Base-by-base conservation (phyloP, 1,140 invertebrate species). In the Hylaeus anthracinus region DNA sequence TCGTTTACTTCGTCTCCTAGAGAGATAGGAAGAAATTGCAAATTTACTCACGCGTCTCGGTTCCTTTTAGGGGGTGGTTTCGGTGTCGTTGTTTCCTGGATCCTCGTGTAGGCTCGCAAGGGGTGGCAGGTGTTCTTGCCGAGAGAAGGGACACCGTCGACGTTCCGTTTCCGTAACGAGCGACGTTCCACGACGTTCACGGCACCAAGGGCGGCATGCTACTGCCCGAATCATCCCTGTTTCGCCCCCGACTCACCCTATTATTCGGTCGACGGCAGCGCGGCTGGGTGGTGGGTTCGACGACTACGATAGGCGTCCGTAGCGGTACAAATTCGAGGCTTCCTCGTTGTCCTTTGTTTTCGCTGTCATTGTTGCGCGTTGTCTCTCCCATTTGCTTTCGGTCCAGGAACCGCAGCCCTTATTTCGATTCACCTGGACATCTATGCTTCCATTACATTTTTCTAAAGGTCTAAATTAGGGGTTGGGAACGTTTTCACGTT, bases 151-250 rank as follows among this genome's bases (percentile, higher is more conserved):
- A 78, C 43, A 65, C 41, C 53, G 61, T 56, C 10, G 39, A 72
- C 43, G 14, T 72, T 66, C 9, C 71, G 48, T 26, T n/a, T 51
- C 2, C 76, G 56, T 15, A 43, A 51, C 58, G 43, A 69, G 26
- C 12, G 61, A 26, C n/a, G 55, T 60, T 64, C 15, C 60, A 37
- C 75, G 64, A 84, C 58, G 83, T 84, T 87, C 56, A 87, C 76
- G 75, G 82, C 71, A 86, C 83, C 86, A 88, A 76, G 83, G 84
- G 82, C 86, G 75, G 86, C 88, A 90, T 90, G 89, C 88, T 83
- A 91, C 90, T 91, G 88, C 79, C 79, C 71, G 69, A 81, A 84
- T 82, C 82, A 74, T 61, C 77, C 89, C 85, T 71, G 81, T 82
- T 82, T 83, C 82, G 69, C 79, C 64, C 74, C 63, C 73, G 58